These are phyloP conservation scores for Eolophus roseicapilla DNA, from an alignment of 2,113 vertebrate species.

Conservation along the genomic window DNA sequence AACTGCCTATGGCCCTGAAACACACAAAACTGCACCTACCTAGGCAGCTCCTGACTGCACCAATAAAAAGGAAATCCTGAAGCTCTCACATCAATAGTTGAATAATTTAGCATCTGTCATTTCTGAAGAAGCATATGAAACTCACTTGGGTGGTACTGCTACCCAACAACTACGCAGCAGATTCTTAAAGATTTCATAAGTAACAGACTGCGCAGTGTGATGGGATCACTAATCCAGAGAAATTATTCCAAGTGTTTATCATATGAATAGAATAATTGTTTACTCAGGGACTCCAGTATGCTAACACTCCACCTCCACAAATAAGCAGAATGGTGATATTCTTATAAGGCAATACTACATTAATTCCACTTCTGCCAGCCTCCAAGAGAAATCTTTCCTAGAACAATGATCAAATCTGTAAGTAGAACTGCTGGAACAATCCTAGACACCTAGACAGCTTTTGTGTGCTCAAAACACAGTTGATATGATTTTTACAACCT, in stretches of 20 bases:
- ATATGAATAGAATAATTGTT: neutral
- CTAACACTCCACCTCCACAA: neutral
- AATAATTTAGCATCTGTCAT: neutral
- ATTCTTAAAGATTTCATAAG: neutral
- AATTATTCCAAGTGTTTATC: neutral
- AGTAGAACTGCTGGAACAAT: neutral
- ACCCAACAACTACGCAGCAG: neutral
- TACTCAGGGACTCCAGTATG: neutral
- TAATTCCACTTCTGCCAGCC: neutral
- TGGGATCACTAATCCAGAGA: neutral
- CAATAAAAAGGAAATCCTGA: neutral
- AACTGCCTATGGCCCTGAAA: neutral
- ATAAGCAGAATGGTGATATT: neutral
- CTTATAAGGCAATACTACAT: neutral
- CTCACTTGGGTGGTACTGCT: neutral
- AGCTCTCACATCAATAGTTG: neutral
- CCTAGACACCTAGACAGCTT: neutral
- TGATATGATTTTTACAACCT: neutral
- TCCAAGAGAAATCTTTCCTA: neutral
- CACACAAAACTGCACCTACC: neutral
- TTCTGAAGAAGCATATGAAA: neutral
- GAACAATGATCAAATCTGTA: neutral
- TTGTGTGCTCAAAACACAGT: neutral
- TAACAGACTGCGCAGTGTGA: neutral
- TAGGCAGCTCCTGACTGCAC: neutral